Conservation (phyloP, 2,797 vertebrate species). For the Cheirogaleus major region DNA sequence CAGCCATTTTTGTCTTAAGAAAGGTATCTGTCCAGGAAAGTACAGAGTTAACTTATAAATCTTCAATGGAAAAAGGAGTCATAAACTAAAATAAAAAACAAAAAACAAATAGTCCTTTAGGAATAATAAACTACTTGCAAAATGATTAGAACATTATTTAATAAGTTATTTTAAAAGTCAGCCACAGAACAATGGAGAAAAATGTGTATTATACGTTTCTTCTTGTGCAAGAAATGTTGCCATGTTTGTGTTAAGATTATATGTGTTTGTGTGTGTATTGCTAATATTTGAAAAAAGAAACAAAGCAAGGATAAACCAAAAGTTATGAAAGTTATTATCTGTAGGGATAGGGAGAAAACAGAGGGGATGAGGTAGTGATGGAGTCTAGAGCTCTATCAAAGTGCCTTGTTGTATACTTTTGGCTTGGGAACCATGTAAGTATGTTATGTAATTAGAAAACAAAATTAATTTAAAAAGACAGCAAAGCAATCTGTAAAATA, state of each 20-base stretch:
- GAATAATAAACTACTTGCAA: neutral
- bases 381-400: neutral
- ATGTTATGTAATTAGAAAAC: neutral
- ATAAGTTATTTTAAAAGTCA: neutral
- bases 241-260: neutral
- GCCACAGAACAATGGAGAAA: neutral
- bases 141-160: constrained; percentile 16
- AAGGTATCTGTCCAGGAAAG: neutral
- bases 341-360: neutral
- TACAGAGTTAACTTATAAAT: neutral
- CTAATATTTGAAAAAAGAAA: neutral
- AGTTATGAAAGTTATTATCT: neutral
- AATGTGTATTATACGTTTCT: neutral
- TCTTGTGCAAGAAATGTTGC: neutral
- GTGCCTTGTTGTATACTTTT: neutral
- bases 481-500: neutral
- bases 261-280: neutral
- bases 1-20: neutral
- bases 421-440: neutral
- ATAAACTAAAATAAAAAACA: neutral
- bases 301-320: neutral
- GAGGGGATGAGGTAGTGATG: neutral
- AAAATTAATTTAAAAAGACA: neutral
- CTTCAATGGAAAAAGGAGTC: neutral
- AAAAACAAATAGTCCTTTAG: neutral